Base-by-base conservation (phyloP, 35 echinoderm and acorn worm genomes). In the Ptychodera flava region DNA sequence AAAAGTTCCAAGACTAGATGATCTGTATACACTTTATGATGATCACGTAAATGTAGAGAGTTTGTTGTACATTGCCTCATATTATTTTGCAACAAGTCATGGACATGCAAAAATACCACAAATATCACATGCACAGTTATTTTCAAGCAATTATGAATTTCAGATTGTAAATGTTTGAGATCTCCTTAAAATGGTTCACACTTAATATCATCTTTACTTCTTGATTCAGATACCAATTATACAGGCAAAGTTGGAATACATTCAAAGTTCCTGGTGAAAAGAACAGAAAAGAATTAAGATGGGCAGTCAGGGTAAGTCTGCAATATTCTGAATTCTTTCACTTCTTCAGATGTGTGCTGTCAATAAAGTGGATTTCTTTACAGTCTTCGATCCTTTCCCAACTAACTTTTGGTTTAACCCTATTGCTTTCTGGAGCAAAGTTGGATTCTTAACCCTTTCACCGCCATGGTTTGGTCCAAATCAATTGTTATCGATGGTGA, bases 141-240 rank as follows among this genome's bases (percentile, higher is more conserved):
- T n/a, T n/a, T n/a, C n/a, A n/a, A n/a, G n/a, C n/a, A n/a, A n/a
- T n/a, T n/a, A n/a, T n/a, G n/a, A n/a, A n/a, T n/a, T n/a, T n/a
- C n/a, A n/a, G n/a, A n/a, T n/a, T n/a, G n/a, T n/a, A n/a, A n/a
- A n/a, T n/a, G n/a, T n/a, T n/a, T n/a, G n/a, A n/a, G n/a, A n/a
- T n/a, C n/a, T n/a, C n/a, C n/a, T n/a, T n/a, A n/a, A n/a, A n/a
- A n/a, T n/a, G n/a, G n/a, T n/a, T n/a, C n/a, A n/a, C n/a, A n/a
- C n/a, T n/a, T n/a, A n/a, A n/a, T n/a, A n/a, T n/a, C n/a, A n/a
- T n/a, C n/a, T n/a, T n/a, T n/a, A n/a, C n/a, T n/a, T n/a, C n/a
- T n/a, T n/a, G n/a, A 16, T 83, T 38, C 34, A 98, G 95, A 76
- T 92, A 98, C 86, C 92, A 98, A 38, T 94, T 98, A 92, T 98